Base-by-base conservation (phyloP, 2,113 vertebrate genomes). In the Elephas maximus region DNA sequence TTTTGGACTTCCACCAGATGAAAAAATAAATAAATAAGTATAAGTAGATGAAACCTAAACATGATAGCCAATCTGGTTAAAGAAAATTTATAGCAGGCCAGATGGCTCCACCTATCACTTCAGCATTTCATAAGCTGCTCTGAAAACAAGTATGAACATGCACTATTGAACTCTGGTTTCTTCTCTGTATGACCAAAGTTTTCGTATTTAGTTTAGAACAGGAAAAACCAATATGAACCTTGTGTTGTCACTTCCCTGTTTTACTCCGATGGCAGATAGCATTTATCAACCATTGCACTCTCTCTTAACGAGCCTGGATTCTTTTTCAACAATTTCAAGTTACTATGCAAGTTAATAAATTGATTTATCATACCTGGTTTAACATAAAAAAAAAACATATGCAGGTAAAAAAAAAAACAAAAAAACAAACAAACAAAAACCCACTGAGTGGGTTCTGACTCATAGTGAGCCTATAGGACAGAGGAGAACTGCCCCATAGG, bases 321-420 rank as follows among this genome's bases (percentile, higher is more conserved):
- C 53, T 57, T 92, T 90, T 71, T 57, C 44, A 96, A 90, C 11
- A 87, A n/a, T 79, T 95, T 48, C 30, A 90, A 87, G 24, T 24
- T 93, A 48, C 48, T 37, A 48, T 57, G 14, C 45, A 84, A 33
- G 28, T 79, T 94, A 83, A 45, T 41, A 91, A 85, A 82, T 4
- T 15, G 77, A 85, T n/a, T 73, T 89, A 69, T 76, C 6, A 77
- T 44, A 88, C 12, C 11, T 48, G 21, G 6, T 44, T 92, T 78
- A 90, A 91, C 9, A 91, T 51, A 86, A 7, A 12, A 37, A 37
- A 37, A 37, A 62, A 62, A 20, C 60, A 57, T 57, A 57, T 57
- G 53, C 53, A 57, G 53, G 15, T 62, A 62, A 62, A 62, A 62
- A 62, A 62, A 62, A 62, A 62, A 62, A 20, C 60, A 12, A 62